A percentile compares a stretch with the other conserved stretches of the same genome.
Evolutionary conservation across 1,140 invertebrate species (phyloP).

Genomic region (Harpegnathos saltator): DNA sequence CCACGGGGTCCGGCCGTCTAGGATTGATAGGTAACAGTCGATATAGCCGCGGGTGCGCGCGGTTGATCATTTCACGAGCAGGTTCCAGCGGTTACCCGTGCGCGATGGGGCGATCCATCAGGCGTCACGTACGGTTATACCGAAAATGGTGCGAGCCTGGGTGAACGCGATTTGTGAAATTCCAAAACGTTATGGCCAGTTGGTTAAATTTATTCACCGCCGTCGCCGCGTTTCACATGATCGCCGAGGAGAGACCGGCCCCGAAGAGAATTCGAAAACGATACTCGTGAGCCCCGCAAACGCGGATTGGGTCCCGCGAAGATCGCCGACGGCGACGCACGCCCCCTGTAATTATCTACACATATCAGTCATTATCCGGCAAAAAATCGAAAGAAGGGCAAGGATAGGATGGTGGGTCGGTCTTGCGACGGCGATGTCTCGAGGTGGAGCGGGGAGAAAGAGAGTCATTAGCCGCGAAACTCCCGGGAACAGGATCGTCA

Average conservation of each 20-base stretch:
- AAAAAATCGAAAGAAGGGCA: conserved; percentile 31
- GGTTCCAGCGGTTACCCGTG: conserved; percentile 16
- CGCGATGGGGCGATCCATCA: conserved; percentile 37
- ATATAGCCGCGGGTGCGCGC: conserved; percentile 57
- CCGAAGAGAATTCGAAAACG: background rate
- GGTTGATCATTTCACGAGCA: conserved; percentile 59
- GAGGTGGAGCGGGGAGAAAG: background rate
- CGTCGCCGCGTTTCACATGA: background rate
- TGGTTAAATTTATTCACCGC: background rate
- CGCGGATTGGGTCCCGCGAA: conserved; percentile 3
- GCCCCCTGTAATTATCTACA: conserved; percentile 44
- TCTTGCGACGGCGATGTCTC: background rate
- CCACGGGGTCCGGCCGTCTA: conserved; percentile 10
- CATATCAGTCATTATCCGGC: conserved; percentile 45
- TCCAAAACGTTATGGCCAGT: no score
- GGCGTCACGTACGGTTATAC: conserved; percentile 29
- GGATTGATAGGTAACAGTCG: conserved; percentile 73
- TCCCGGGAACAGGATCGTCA: conserved; percentile 39
- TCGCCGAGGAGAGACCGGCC: background rate
- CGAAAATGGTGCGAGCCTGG: background rate
- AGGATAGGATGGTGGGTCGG: background rate
- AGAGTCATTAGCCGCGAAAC: conserved; percentile 56
- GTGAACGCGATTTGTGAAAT: background rate
- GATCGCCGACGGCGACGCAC: conserved; percentile 24
- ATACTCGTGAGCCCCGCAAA: background rate